Conservation (phyloP, 2,113 vertebrate genomes). For the Silurus glanis region DNA sequence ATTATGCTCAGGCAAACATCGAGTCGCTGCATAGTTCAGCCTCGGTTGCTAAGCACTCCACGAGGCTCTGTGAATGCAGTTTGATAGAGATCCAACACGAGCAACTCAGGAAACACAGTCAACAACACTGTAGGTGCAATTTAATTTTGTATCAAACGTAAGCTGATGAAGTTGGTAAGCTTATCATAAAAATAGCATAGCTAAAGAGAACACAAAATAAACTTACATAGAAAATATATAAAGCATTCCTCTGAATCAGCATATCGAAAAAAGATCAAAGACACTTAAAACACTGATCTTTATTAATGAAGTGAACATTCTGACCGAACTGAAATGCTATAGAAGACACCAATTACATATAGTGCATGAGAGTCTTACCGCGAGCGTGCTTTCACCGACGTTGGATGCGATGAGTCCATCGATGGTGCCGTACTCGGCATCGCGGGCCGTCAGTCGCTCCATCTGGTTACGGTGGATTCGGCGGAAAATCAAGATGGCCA, state of each 20-base stretch:
- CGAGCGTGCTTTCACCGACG: conserved; percentile 94
- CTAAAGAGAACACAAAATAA: neutral
- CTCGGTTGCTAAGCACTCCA: conserved; percentile 54
- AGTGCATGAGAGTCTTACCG: conserved; percentile 77
- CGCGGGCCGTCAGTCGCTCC: conserved; percentile 87
- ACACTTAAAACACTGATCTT: neutral
- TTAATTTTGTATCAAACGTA: neutral
- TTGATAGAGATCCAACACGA: conserved; percentile 54
- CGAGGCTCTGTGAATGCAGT: conserved; percentile 56
- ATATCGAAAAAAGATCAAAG: neutral
- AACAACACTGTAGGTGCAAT: neutral
- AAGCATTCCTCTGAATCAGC: neutral
- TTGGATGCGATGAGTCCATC: conserved; percentile 97
- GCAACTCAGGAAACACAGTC: conserved; percentile 33
- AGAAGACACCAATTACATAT: too few species aligned
- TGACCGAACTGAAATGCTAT: too few species aligned
- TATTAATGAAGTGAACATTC: neutral
- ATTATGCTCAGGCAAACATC: conserved; percentile 65
- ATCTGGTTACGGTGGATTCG: conserved; percentile 87
- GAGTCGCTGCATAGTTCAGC: conserved; percentile 55
- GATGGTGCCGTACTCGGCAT: conserved; percentile 93
- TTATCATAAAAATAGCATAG: neutral
- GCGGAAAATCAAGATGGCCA: conserved; percentile 83
- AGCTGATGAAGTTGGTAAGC: neutral
- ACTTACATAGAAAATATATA: too few species aligned